These are phyloP conservation scores for Pseudococcus jackbeardsleyi DNA, from an alignment of 2,888 invertebrate species.

Conservation along the genomic window DNA sequence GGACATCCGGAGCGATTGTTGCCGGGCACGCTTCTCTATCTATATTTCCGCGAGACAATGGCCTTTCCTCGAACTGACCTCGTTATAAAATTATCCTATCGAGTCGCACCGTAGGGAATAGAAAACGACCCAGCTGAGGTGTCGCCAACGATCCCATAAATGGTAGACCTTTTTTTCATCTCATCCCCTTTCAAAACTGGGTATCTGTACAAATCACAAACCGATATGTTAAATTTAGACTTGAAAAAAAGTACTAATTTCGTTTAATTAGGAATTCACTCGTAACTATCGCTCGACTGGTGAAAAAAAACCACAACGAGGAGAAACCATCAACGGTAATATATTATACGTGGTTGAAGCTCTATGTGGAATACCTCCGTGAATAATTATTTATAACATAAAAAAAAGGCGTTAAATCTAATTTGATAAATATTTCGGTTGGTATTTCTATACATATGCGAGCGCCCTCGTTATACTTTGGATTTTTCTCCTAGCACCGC, in stretches of 20 bases:
- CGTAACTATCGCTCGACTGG: slow-evolving; percentile 30
- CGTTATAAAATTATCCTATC: slow-evolving; percentile 42
- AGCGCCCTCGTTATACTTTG: slow-evolving; percentile 33
- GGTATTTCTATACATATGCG: not conserved
- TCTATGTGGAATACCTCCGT: slow-evolving; percentile 14
- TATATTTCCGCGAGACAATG: slow-evolving; percentile 62
- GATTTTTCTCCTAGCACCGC: not conserved
- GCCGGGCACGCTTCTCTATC: slow-evolving; percentile 59
- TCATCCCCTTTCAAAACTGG: not conserved
- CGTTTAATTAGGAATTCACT: slow-evolving; percentile 18
- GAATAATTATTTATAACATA: not conserved
- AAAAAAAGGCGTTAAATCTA: slow-evolving; percentile 61
- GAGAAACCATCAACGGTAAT: not conserved
- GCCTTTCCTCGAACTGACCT: slow-evolving; percentile 54
- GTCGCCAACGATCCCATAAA: not conserved
- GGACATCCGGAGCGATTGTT: slow-evolving; percentile 61
- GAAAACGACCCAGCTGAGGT: not conserved
- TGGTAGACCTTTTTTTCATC: not conserved
- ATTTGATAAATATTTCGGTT: slow-evolving; percentile 62
- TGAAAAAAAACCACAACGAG: not conserved
- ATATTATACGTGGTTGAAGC: not conserved
- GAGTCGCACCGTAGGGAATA: too few species aligned
- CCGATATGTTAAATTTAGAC: slow-evolving; percentile 19
- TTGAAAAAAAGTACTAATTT: not conserved
- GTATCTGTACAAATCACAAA: not conserved